These are phyloP conservation scores for Rhinogobius similis DNA, from an alignment of 2,113 vertebrate species.

Conservation along the genomic window DNA sequence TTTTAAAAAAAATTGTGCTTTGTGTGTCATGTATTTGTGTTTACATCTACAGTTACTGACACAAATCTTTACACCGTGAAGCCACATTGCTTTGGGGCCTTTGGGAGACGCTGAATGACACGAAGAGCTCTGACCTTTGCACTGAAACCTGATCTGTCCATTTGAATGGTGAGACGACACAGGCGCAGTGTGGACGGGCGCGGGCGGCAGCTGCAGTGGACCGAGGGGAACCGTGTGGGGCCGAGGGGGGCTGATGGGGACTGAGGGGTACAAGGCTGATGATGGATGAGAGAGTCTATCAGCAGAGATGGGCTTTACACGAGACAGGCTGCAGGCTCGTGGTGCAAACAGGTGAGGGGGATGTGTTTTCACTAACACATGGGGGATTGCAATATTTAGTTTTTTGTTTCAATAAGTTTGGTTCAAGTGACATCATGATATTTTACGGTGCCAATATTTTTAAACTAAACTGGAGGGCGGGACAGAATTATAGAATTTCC, in stretches of 20 bases:
- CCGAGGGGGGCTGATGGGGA: slow-evolving; percentile 25
- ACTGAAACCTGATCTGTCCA: slow-evolving; percentile 62
- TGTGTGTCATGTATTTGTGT: slow-evolving; percentile 34
- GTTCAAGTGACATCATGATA: no score
- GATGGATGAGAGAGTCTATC: slow-evolving; percentile 72
- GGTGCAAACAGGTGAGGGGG: slow-evolving; percentile 55
- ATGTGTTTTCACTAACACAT: background rate
- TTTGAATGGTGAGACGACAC: slow-evolving; percentile 66
- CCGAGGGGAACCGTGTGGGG: slow-evolving; percentile 25
- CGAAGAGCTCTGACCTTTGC: slow-evolving; percentile 61
- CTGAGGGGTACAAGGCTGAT: slow-evolving; percentile 60
- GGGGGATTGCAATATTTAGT: no score
- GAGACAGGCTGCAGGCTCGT: slow-evolving; percentile 47
- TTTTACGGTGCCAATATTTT: background rate
- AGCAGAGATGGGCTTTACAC: slow-evolving; percentile 69
- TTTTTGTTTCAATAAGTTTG: background rate
- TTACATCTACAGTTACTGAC: slow-evolving; percentile 39
- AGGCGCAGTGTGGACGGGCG: slow-evolving; percentile 54
- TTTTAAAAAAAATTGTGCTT: background rate
- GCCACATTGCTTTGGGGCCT: slow-evolving; percentile 45
- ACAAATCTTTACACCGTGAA: slow-evolving; percentile 66
- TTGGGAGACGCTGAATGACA: slow-evolving; percentile 52
- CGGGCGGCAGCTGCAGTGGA: slow-evolving; percentile 53
- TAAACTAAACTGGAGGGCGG: background rate
- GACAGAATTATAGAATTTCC: background rate